A percentile compares a stretch with the other conserved stretches of the same genome.
Evolutionary conservation across 2,797 vertebrate species (phyloP).

Genomic region (Gymnopithys bicolor): DNA sequence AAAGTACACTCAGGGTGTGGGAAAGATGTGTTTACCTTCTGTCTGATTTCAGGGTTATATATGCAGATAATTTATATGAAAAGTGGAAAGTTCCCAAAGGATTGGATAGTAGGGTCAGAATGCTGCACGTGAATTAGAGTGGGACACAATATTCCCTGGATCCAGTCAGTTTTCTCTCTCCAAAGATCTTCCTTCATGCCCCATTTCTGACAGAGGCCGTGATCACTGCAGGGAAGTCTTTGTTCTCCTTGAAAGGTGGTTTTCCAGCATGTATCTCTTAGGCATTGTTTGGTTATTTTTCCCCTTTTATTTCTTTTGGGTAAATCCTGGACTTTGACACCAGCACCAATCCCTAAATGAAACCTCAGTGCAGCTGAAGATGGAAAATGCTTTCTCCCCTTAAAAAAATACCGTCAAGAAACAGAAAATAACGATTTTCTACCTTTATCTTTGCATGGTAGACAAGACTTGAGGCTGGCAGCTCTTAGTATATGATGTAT

Average conservation of each 20-base stretch:
- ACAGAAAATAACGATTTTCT: not conserved
- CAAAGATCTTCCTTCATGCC: not conserved
- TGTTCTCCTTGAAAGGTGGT: not conserved
- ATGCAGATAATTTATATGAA: not conserved
- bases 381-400: not conserved
- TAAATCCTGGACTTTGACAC: not conserved
- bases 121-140: not conserved
- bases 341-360: not conserved
- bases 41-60: not conserved
- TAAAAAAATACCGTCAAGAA: not conserved
- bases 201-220: not conserved
- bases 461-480: not conserved
- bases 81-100: not conserved
- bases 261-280: not conserved
- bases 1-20: not conserved
- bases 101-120: not conserved
- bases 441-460: not conserved
- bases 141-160: not conserved
- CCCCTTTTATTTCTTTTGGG: not conserved
- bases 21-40: not conserved
- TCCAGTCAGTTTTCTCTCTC: not conserved
- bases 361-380: not conserved
- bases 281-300: rapidly evolving
- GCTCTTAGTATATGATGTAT: not conserved
- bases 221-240: not conserved